Base-by-base conservation (phyloP, 2,888 invertebrate genomes). In the Chrysolina oricalcia region DNA sequence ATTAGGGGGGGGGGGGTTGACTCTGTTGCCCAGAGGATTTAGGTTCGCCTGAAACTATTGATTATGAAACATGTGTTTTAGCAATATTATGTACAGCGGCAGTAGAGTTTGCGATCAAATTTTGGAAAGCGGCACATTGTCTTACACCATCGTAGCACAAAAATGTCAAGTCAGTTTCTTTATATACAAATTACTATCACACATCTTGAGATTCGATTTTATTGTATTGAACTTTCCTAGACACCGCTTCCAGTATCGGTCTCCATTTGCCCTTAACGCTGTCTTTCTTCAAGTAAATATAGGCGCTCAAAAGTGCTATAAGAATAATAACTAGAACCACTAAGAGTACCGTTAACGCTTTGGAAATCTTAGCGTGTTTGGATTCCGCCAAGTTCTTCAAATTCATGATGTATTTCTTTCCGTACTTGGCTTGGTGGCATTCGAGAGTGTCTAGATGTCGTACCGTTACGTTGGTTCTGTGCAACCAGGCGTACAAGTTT, bases 191-290 rank as follows among this genome's bases (percentile, higher is more conserved):
- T 35, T 35, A 53, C 21, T 13, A 6, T 71, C 70, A 83, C 9
- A 89, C 88, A 80, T 88, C 87, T 82, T 89, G 89, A 46, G 88
- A 87, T 79, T 89, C 88, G 35, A 94, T 94, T 10, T 93, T 93
- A 0, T 94, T 94, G 82, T 94, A 94, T 78, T 94, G 93, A 48
- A 94, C 94, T 85, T 94, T 93, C 84, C 93, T 91, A 48, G 92
- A 91, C 50, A 94, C 91, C 71, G 91, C 91, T 80, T 93, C 92
- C 64, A 94, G 89, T 41, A 93, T 89, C 0, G 93, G 93, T 41
- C 90, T 90, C 53, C 93, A 89, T 86, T 91, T 91, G 74, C 89
- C 89, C 78, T 90, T 90, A 63, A 94, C 88, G 76, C 90, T 90
- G 73, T 91, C 90, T 77, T 92, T 90, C 84, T 93, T 93, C 43